Percentiles rank a stretch among this genome's conserved stretches.
phyloP scores from a whole-genome alignment of 2,113 vertebrate species.

The Psittacula cyanocephala region DNA sequence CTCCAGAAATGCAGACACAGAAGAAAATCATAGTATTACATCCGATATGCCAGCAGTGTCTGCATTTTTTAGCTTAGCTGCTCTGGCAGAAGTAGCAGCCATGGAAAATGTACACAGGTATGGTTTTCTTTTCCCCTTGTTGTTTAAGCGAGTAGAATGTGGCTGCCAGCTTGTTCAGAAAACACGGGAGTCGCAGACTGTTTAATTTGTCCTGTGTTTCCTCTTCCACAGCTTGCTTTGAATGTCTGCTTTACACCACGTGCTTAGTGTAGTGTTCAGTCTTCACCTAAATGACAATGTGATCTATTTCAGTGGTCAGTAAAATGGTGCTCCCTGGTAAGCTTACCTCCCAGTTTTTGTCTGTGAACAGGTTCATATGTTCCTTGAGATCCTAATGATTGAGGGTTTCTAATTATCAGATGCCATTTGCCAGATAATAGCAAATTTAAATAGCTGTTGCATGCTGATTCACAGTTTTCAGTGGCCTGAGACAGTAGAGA shows the following conservation, averaged over 20 bases:
- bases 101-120: conserved; percentile 99
- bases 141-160: background rate
- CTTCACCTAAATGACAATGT: background rate
- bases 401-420: background rate
- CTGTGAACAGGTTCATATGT: background rate
- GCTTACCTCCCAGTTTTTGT: background rate
- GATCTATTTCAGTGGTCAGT: background rate
- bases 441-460: background rate
- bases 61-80: conserved; percentile 96
- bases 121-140: background rate
- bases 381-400: background rate
- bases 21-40: conserved; percentile 75
- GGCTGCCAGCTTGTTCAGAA: background rate
- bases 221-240: background rate
- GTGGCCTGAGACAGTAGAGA: background rate
- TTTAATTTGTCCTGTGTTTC: background rate
- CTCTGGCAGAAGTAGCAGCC: conserved; percentile 98
- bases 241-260: background rate
- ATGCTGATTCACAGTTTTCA: background rate
- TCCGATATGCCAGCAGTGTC: conserved; percentile 80
- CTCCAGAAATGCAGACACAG: conserved; percentile 70
- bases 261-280: background rate
- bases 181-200: background rate
- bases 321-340: background rate
- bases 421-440: background rate